Evolutionary conservation across 1,140 invertebrate genomes (phyloP), one percentile per base, ranked within the genome.

Genomic region (Caenorhabditis brenneri): DNA sequence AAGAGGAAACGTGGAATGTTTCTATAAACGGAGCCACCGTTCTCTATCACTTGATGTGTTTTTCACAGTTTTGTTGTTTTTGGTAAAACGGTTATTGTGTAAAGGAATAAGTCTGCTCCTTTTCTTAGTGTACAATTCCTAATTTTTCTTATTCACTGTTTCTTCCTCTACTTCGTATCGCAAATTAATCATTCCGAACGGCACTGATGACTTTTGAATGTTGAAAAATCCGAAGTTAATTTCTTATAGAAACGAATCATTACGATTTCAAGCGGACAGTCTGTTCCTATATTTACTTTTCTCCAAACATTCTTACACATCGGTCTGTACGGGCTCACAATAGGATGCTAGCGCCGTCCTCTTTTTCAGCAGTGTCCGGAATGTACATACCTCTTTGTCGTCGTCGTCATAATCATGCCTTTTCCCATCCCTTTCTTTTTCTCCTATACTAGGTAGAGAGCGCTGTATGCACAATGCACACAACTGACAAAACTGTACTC

Each of bases 401-500:
- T n/a, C 65, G 31, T 74, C 36, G 10, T 42, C 33, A 42, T 42
- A 33, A 42, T 74, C 12, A 39, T 39, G 65, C 36, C 36, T 42
- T 27, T 36, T 74, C 65, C 36, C 65, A 74, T 74, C 65, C 65
- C 24, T 74, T 74, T 74, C 36, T 74, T n/a, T 74, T 74, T 74
- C 36, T 74, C 33, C 36, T 19, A 46, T 74, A 74, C 65, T 36
- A 29, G 65, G 65, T 74, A 74, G 29, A 27, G 31, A 65, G 36
- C n/a, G 65, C 33, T 74, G 65, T 74, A 74, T 74, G 65, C 65
- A 74, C 65, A 74, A 74, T 74, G 65, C 65, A 74, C 65, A 74
- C 65, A 74, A 74, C 65, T 74, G 36, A 74, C 65, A 74, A 74
- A 74, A 74, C 65, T 74, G 65, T 74, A 74, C 65, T 74, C 65